phyloP scores from a whole-genome alignment of 2,888 invertebrate species.

The Tridacna crocea region DNA sequence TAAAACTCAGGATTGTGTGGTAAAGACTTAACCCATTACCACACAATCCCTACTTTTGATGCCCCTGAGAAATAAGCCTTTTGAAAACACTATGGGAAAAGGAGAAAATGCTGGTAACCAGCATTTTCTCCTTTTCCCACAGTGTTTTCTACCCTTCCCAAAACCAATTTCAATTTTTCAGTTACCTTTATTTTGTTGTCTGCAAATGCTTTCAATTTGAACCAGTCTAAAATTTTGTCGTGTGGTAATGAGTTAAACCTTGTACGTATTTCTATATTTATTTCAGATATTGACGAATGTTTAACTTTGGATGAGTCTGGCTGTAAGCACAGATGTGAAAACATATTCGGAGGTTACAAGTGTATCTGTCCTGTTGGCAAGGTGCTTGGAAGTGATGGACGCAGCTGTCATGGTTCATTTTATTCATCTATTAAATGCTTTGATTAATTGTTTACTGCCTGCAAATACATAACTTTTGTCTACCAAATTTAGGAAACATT shows the following conservation, averaged over 20 bases:
- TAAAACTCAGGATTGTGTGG: no score
- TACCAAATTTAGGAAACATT: no score
- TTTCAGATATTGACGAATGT: conserved; percentile 70
- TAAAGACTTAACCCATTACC: not conserved
- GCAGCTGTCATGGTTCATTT: conserved; percentile 62
- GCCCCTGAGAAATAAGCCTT: not conserved
- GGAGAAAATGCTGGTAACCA: not conserved
- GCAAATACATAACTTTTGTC: no score
- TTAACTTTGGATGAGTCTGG: conserved; percentile 23
- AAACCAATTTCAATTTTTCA: no score
- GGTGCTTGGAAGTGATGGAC: conserved; percentile 60
- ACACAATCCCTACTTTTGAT: not conserved
- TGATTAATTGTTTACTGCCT: not conserved
- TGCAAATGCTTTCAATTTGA: no score
- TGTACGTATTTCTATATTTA: not conserved
- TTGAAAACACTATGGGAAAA: not conserved
- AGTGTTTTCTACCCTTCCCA: not conserved
- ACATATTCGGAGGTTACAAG: conserved; percentile 70
- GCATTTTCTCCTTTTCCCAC: not conserved
- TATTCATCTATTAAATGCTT: no score
- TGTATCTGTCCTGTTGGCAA: conserved; percentile 65
- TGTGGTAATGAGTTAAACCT: no score
- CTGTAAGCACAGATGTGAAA: conserved; percentile 66
- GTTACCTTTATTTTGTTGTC: no score
- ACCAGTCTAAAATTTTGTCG: no score